Evolutionary conservation across 2,113 vertebrate genomes (phyloP).

Genomic region (Cryptotis parvus): DNA sequence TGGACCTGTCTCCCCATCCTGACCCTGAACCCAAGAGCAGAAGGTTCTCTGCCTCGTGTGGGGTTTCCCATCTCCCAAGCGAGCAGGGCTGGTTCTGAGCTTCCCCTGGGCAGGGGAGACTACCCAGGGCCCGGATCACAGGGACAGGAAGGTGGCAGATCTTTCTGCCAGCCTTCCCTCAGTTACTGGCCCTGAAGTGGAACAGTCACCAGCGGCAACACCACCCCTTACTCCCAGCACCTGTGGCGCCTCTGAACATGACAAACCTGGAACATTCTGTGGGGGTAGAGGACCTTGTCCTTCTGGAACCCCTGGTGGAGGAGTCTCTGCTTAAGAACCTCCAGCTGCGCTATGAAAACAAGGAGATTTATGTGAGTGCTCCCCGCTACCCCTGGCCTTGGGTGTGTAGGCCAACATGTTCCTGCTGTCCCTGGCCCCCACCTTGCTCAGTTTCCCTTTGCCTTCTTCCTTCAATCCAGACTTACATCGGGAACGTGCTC

Average conservation of each 20-base stretch:
- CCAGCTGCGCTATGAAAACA: conserved; percentile 83
- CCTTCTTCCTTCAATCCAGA: conserved; percentile 78
- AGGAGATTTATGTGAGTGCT: conserved; percentile 87
- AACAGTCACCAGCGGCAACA: not conserved
- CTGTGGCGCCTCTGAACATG: not conserved
- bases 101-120: not conserved
- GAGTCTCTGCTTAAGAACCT: conserved; percentile 87
- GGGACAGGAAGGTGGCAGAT: not conserved
- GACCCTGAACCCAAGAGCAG: not conserved
- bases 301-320: conserved; percentile 87
- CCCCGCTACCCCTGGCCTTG: not conserved
- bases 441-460: not conserved
- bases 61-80: not conserved
- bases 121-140: not conserved
- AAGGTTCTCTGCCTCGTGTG: not conserved
- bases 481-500: conserved; percentile 89
- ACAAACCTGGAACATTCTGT: conserved; percentile 75
- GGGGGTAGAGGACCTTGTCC: conserved; percentile 87
- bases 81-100: not conserved
- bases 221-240: conserved; percentile 3
- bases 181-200: not conserved
- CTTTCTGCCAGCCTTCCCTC: not conserved
- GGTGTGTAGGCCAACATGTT: not conserved
- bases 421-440: not conserved
- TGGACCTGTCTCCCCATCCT: not conserved